A percentile compares a stretch with the other conserved stretches of the same genome.
Conservation (phyloP, 2,797 vertebrate species). For the Enteromius fasciolatus region DNA sequence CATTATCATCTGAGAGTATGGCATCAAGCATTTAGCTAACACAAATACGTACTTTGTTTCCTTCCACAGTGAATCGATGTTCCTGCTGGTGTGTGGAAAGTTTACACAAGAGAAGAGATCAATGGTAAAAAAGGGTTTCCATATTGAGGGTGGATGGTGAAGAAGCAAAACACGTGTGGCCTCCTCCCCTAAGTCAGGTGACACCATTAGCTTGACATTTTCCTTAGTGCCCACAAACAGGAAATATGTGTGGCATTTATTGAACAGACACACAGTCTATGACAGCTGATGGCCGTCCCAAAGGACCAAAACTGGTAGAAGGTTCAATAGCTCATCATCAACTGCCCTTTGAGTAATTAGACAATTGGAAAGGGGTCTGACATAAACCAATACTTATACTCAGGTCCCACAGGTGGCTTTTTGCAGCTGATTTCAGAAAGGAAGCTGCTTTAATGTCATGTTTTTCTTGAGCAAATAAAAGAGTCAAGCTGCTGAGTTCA, state of each 20-base stretch:
- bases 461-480: conserved; percentile 61
- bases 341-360: conserved; percentile 78
- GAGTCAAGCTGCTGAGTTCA: conserved; percentile 36
- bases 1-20: conserved; percentile 26
- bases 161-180: background rate
- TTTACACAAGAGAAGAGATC: conserved; percentile 27
- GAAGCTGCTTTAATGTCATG: conserved; percentile 61
- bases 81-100: conserved; percentile 8
- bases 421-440: conserved; percentile 27
- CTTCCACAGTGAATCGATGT: background rate
- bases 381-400: conserved; percentile 69
- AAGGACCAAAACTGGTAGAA: conserved; percentile 60
- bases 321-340: conserved; percentile 84
- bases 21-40: conserved; percentile 1
- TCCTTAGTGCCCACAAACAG: conserved; percentile 55
- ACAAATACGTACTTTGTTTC: conserved; percentile 28
- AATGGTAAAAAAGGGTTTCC: conserved; percentile 26
- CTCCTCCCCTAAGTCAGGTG: conserved; percentile 51
- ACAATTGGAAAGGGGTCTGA: conserved; percentile 72
- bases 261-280: conserved; percentile 61
- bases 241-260: conserved; percentile 71
- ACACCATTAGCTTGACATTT: conserved; percentile 71
- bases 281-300: conserved; percentile 70
- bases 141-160: conserved; percentile 6
- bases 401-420: conserved; percentile 49